Evolutionary conservation across 1,140 invertebrate species (phyloP), one percentile per base, ranked within the genome.

Genomic region (Mycetomoellerius zeteki): DNA sequence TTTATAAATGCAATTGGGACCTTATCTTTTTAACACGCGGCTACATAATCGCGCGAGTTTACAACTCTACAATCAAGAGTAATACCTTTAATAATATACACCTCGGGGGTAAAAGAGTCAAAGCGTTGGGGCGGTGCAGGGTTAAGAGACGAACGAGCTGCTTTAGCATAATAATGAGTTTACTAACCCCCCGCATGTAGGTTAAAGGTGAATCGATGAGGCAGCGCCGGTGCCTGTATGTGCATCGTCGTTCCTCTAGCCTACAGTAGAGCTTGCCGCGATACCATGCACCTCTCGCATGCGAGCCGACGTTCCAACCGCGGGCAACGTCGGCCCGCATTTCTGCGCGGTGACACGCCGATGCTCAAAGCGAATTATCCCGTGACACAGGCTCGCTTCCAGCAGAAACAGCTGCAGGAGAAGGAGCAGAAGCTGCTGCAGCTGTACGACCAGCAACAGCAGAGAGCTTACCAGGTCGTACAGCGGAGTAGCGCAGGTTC

Each of bases 331-430:
- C 76, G 82, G 54, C 33, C 73, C 73, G 75, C 86, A 89, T 89
- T 75, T 85, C 33, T 19, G 24, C 69, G 21, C 24, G 56, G 12
- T 14, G 21, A 60, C 37, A 90, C 82, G 88, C 75, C 81, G 27
- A 78, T 78, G 50, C 3, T 84, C 24, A 89, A 77, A 65, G 72
- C 43, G 21, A 88, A 86, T 76, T 43, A 86, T 69, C 10, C 33
- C 52, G 37, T 76, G 75, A 72, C 81, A 19, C 95, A 97, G 97
- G 97, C 97, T 47, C 96, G 97, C 37, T 97, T 97, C 94, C 97
- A 97, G 93, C 97, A 97, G 93, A 97, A 96, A 90, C 97, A 97
- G 91, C 95, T 97, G 89, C 96, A 97, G 92, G 97, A 97, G 93
- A 97, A 97, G 89, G 97, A 97, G 93, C 95, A 97, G 93, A 97